phyloP scores from a whole-genome alignment of 2,888 invertebrate genomes.

The Archips xylosteana region DNA sequence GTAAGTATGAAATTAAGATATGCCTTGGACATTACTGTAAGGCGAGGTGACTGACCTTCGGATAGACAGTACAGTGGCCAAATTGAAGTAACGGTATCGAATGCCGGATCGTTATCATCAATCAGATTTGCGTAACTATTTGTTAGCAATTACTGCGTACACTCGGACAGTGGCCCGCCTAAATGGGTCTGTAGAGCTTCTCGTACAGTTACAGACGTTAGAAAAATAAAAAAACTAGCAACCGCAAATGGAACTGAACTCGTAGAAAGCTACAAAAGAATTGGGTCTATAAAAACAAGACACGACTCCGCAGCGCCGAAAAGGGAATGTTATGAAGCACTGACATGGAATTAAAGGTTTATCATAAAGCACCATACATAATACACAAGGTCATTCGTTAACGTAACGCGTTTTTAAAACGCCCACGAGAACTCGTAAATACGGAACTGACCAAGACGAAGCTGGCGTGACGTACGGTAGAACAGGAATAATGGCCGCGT shows the following conservation, averaged over 20 bases:
- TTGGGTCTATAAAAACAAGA: background rate
- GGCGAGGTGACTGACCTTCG: constrained; percentile 70
- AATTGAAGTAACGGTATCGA: constrained; percentile 80
- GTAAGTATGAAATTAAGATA: constrained; percentile 50
- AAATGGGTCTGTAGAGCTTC: constrained; percentile 67
- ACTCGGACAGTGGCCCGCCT: constrained; percentile 60
- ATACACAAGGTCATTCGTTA: constrained; percentile 58
- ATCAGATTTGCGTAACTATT: constrained; percentile 84
- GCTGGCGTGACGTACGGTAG: constrained; percentile 40
- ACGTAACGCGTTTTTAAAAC: constrained; percentile 53
- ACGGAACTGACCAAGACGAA: constrained; percentile 56
- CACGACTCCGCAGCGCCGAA: constrained; percentile 11
- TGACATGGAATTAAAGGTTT: constrained; percentile 29
- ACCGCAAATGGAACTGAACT: constrained; percentile 44
- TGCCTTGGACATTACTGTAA: constrained; percentile 55
- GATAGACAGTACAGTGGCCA: constrained; percentile 75
- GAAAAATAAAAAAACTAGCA: constrained; percentile 42
- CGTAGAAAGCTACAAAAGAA: constrained; percentile 41
- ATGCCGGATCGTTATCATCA: constrained; percentile 77
- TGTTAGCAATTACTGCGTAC: constrained; percentile 76
- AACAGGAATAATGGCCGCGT: constrained; percentile 37
- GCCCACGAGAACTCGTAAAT: constrained; percentile 53
- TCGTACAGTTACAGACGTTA: constrained; percentile 57
- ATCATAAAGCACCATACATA: constrained; percentile 47
- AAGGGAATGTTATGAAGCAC: constrained; percentile 34